A percentile compares a stretch with the other conserved stretches of the same genome.
Conservation (phyloP, 2,888 invertebrate species). For the Rotaria macrura region DNA sequence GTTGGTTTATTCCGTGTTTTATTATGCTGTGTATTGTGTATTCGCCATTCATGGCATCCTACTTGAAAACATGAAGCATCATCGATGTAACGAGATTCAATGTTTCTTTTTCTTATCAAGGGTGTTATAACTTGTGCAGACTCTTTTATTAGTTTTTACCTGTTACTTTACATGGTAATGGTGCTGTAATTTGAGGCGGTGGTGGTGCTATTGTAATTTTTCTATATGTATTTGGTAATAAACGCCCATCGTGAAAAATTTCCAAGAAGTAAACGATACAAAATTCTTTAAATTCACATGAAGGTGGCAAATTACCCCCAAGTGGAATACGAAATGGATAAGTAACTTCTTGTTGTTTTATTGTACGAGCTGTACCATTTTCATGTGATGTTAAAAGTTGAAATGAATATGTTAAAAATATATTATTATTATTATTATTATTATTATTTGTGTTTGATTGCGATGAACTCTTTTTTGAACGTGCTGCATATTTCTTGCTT, state of each 20-base stretch:
- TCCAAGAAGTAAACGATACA: neutral
- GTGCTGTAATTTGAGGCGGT: neutral
- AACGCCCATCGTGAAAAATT: neutral
- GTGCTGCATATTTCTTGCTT: neutral
- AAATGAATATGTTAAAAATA: neutral
- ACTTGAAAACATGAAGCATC: too few species aligned
- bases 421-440: conserved; percentile 3
- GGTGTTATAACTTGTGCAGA: too few species aligned
- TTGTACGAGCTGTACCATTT: conserved; percentile 6
- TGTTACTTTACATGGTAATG: neutral
- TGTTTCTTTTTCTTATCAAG: too few species aligned
- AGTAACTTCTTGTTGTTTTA: conserved; percentile 5
- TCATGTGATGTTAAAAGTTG: neutral
- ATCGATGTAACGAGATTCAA: too few species aligned
- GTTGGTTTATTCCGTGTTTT: too few species aligned
- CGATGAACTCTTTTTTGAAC: neutral
- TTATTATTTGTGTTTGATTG: neutral
- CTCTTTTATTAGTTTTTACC: neutral
- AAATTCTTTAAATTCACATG: conserved; percentile 18
- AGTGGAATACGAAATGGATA: conserved; percentile 18
- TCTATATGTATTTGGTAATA: conserved; percentile 15
- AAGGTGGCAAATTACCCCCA: neutral
- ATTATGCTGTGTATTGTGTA: too few species aligned
- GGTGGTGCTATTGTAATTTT: neutral
- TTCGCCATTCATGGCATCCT: too few species aligned